Conservation (phyloP, 2,113 vertebrate species). For the Cynopterus brachyotis region DNA sequence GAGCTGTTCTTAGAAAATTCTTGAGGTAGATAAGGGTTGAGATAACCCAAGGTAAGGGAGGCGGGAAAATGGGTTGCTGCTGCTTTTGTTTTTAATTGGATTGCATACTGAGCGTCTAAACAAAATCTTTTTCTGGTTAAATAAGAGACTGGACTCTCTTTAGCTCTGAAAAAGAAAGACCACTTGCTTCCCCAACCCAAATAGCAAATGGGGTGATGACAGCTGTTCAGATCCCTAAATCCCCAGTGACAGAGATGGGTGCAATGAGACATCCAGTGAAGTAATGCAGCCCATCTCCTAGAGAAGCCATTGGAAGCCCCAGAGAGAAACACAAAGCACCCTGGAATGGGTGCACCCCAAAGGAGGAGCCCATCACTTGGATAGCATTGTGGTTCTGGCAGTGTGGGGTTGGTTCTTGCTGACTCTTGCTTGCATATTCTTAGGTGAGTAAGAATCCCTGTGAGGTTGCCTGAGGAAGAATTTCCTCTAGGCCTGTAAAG, state of each 20-base stretch:
- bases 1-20: too few relatives aligned
- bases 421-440: neutral
- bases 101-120: too few relatives aligned
- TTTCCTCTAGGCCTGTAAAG: too few relatives aligned
- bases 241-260: neutral
- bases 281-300: neutral
- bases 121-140: too few relatives aligned
- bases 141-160: neutral
- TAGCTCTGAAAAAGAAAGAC: neutral
- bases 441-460: neutral
- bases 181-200: neutral
- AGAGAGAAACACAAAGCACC: neutral
- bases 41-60: too few relatives aligned
- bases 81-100: too few relatives aligned
- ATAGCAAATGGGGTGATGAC: neutral
- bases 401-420: neutral
- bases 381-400: neutral
- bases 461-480: too few relatives aligned
- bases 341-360: neutral
- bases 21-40: too few relatives aligned
- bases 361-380: neutral
- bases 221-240: neutral
- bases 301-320: neutral
- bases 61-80: too few relatives aligned
- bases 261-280: neutral